Conservation (phyloP, 2,797 vertebrate genomes). For the Mareca strepera region DNA sequence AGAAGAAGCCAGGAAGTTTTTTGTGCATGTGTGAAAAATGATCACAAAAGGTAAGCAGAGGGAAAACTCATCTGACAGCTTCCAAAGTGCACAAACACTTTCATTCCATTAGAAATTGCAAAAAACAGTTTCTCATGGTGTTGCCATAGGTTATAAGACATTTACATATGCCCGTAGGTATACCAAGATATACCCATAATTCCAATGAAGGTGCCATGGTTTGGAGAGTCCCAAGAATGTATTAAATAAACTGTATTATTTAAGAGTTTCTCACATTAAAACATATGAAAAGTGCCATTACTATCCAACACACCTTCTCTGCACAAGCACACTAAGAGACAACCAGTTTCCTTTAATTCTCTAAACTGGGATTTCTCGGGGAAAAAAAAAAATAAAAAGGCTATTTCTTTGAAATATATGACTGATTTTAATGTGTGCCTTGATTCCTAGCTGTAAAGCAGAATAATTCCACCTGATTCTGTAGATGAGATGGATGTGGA, state of each 20-base stretch:
- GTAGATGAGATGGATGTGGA: too few relatives aligned
- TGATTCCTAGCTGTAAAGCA: background rate
- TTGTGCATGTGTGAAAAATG: background rate
- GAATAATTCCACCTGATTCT: background rate
- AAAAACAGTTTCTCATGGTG: background rate
- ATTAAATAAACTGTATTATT: background rate
- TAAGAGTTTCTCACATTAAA: background rate
- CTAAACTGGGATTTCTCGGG: background rate
- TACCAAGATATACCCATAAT: accelerated
- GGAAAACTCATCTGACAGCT: background rate
- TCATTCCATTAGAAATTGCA: background rate
- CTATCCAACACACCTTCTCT: accelerated
- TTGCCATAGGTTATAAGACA: background rate
- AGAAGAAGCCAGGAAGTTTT: background rate
- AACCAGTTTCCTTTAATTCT: background rate
- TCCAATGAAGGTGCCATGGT: background rate
- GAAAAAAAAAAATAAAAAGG: background rate
- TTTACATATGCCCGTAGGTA: background rate
- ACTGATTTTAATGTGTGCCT: background rate
- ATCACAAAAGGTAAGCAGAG: background rate
- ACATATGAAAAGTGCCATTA: background rate
- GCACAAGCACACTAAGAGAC: accelerated
- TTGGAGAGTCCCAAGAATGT: background rate
- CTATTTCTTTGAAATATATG: accelerated
- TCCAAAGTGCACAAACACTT: background rate